These are phyloP conservation scores for Hemibagrus wyckioides DNA, from an alignment of 2,113 vertebrate species.

Conservation along the genomic window DNA sequence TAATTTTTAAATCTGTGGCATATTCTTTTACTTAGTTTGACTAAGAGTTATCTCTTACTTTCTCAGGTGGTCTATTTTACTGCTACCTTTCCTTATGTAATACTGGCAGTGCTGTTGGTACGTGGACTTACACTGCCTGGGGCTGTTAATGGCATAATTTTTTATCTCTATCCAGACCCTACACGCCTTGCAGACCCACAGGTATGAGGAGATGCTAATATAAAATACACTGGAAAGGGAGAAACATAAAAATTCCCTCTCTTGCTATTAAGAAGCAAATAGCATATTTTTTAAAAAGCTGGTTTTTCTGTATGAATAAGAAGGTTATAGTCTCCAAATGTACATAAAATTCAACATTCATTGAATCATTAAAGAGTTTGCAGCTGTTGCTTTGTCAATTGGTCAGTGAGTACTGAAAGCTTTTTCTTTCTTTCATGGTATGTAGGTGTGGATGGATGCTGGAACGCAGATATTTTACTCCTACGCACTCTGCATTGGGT, in stretches of 20 bases:
- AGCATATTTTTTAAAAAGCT: background rate
- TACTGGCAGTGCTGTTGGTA: slow-evolving; percentile 86
- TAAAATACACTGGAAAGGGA: background rate
- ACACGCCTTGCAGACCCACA: slow-evolving; percentile 87
- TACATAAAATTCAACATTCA: background rate
- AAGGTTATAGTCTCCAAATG: background rate
- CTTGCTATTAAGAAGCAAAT: background rate
- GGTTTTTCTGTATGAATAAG: background rate
- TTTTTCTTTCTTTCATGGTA: slow-evolving; percentile 39
- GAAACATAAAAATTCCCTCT: background rate
- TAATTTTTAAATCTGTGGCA: background rate
- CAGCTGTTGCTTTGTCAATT: background rate
- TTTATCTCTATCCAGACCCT: slow-evolving; percentile 91
- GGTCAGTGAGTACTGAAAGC: slow-evolving; percentile 5
- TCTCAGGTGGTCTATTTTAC: slow-evolving; percentile 94
- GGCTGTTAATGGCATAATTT: slow-evolving; percentile 85
- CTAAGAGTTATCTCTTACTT: background rate
- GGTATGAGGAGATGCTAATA: slow-evolving; percentile 64
- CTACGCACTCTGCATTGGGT: slow-evolving; percentile 78
- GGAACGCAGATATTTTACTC: slow-evolving; percentile 82
- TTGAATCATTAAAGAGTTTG: background rate
- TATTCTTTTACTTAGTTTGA: background rate
- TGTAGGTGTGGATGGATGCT: slow-evolving; percentile 82
- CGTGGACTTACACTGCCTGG: slow-evolving; percentile 88
- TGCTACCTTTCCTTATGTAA: slow-evolving; percentile 92